phyloP scores from a whole-genome alignment of 2,888 invertebrate species.

The Tubulanus polymorphus region DNA sequence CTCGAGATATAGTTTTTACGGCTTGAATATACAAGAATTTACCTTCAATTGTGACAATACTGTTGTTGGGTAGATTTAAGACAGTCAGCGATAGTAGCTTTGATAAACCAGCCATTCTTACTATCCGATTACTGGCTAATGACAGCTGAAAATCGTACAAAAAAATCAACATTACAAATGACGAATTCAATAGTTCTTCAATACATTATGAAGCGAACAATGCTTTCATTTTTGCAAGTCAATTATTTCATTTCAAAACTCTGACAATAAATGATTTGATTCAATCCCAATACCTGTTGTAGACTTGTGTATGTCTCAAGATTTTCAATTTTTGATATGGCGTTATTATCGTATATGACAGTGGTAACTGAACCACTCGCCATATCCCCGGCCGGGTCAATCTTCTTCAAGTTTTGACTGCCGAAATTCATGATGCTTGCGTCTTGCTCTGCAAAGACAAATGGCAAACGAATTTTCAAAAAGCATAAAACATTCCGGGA shows the following conservation, averaged over 20 bases:
- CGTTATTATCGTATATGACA: constrained; percentile 68
- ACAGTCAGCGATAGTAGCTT: constrained; percentile 74
- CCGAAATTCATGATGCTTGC: constrained; percentile 12
- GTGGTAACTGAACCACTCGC: constrained; percentile 27
- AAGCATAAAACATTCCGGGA: background rate
- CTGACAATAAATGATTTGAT: no score
- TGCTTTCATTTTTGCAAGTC: no score
- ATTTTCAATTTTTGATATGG: constrained; percentile 80
- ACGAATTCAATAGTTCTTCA: no score
- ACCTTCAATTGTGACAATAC: constrained; percentile 81
- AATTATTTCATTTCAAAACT: no score
- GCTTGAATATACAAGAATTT: no score
- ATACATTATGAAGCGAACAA: no score
- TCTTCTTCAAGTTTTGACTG: constrained; percentile 11
- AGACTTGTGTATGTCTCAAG: constrained; percentile 76
- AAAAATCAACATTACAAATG: background rate
- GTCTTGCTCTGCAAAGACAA: background rate
- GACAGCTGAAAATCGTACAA: constrained; percentile 66
- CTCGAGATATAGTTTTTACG: no score
- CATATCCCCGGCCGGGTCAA: constrained; percentile 11
- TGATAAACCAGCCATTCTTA: constrained; percentile 83
- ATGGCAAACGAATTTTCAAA: no score
- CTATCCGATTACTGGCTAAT: constrained; percentile 76
- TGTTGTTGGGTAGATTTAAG: constrained; percentile 81
- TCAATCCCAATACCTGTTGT: constrained; percentile 37